phyloP scores from a whole-genome alignment of 2,888 invertebrate species.

The Laothoe populi region DNA sequence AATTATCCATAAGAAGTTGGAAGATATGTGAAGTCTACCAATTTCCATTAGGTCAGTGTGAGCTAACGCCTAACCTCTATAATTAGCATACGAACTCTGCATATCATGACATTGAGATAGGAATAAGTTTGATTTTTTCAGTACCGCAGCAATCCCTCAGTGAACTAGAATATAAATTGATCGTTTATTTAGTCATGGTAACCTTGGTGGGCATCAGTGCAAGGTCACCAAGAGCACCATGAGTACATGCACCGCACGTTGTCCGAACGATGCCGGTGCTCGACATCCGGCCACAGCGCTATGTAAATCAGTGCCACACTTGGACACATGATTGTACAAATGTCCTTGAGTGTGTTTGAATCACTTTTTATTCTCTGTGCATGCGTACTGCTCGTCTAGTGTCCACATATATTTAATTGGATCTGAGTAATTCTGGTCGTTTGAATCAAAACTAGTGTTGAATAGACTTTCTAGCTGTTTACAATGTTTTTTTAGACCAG shows the following conservation, averaged over 20 bases:
- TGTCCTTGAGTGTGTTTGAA: conserved; percentile 62
- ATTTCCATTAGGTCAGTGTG: too few relatives aligned
- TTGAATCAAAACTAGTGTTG: background rate
- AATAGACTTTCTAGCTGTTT: conserved; percentile 10
- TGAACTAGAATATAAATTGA: background rate
- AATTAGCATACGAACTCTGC: too few relatives aligned
- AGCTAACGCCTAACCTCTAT: too few relatives aligned
- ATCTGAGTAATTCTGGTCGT: conserved; percentile 21
- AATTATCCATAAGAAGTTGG: too few relatives aligned
- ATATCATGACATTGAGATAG: too few relatives aligned
- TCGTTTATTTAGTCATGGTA: conserved; percentile 8
- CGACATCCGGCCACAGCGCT: conserved; percentile 70
- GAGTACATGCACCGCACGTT: conserved; percentile 60
- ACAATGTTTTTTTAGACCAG: conserved; percentile 5
- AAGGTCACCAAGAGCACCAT: conserved; percentile 44
- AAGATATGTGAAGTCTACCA: too few relatives aligned
- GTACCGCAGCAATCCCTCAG: too few relatives aligned
- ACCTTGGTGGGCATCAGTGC: conserved; percentile 45
- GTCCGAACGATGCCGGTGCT: conserved; percentile 63
- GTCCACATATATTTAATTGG: conserved; percentile 26
- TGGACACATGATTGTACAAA: conserved; percentile 56
- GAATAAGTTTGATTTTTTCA: too few relatives aligned
- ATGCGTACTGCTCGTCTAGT: conserved; percentile 37
- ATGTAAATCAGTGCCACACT: conserved; percentile 71
- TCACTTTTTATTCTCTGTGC: conserved; percentile 43